phyloP scores from a whole-genome alignment of 2,113 vertebrate genomes.

The Manacus vitellinus region DNA sequence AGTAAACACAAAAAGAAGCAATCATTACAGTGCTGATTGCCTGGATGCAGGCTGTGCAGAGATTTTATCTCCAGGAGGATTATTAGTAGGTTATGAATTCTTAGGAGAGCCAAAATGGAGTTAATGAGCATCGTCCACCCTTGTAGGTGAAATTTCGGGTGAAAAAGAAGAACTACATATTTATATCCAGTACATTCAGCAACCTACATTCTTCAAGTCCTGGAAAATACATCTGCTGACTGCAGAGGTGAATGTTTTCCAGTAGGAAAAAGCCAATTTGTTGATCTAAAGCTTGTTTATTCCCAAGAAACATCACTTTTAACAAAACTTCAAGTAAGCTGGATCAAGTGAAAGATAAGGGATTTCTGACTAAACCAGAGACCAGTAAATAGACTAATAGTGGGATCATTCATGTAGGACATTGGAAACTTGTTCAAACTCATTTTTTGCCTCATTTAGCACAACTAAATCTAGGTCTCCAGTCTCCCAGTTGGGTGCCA shows the following conservation, averaged over 20 bases:
- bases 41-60: background rate
- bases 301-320: background rate
- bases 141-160: background rate
- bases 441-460: slow-evolving; percentile 8
- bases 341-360: background rate
- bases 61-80: slow-evolving; percentile 16
- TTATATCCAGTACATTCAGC: background rate
- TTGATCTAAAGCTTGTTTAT: background rate
- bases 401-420: background rate
- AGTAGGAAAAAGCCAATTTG: background rate
- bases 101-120: background rate
- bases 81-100: background rate
- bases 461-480: background rate
- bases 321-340: background rate
- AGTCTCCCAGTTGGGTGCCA: background rate
- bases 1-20: background rate
- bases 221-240: background rate
- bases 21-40: background rate
- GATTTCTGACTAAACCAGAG: background rate
- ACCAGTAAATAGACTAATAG: background rate
- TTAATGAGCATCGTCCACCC: background rate
- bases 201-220: background rate
- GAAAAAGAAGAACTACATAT: background rate
- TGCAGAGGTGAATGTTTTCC: background rate
- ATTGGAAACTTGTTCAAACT: background rate